phyloP scores from a whole-genome alignment of 2,888 invertebrate genomes.

The Nysson spinosus region DNA sequence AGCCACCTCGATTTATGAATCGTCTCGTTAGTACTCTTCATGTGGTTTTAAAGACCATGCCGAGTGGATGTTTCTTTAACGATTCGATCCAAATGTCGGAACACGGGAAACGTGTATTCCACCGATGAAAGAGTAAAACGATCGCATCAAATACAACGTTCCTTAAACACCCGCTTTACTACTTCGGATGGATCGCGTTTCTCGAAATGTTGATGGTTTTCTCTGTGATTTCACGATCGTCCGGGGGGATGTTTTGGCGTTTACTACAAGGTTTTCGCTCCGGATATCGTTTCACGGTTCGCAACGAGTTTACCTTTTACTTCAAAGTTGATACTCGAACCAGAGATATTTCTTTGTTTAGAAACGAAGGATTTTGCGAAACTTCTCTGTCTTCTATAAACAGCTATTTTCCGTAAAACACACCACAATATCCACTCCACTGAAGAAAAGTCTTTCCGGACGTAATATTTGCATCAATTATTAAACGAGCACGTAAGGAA shows the following conservation, averaged over 20 bases:
- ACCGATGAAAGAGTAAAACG: not conserved
- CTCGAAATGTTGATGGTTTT: constrained; percentile 19
- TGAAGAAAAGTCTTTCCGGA: too few relatives aligned
- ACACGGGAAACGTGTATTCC: too few relatives aligned
- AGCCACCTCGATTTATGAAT: constrained; percentile 26
- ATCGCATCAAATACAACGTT: constrained; percentile 15
- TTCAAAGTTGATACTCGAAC: too few relatives aligned
- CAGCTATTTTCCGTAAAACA: too few relatives aligned
- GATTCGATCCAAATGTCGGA: too few relatives aligned
- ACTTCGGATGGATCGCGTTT: not conserved
- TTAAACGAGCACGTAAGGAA: too few relatives aligned
- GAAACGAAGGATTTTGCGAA: too few relatives aligned
- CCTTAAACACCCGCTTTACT: constrained; percentile 26
- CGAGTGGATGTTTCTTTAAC: too few relatives aligned
- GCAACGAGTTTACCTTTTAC: constrained; percentile 32
- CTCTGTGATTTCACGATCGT: constrained; percentile 24
- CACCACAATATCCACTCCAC: too few relatives aligned
- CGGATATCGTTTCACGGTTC: constrained; percentile 28
- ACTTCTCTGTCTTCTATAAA: too few relatives aligned
- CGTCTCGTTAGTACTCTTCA: constrained; percentile 47
- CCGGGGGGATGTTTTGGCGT: constrained; percentile 31
- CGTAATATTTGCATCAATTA: too few relatives aligned
- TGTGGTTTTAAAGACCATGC: constrained; percentile 16
- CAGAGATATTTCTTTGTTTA: too few relatives aligned
- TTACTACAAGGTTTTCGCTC: constrained; percentile 35